phyloP scores from a whole-genome alignment of 2,113 vertebrate genomes.

The Ceratotherium simum region DNA sequence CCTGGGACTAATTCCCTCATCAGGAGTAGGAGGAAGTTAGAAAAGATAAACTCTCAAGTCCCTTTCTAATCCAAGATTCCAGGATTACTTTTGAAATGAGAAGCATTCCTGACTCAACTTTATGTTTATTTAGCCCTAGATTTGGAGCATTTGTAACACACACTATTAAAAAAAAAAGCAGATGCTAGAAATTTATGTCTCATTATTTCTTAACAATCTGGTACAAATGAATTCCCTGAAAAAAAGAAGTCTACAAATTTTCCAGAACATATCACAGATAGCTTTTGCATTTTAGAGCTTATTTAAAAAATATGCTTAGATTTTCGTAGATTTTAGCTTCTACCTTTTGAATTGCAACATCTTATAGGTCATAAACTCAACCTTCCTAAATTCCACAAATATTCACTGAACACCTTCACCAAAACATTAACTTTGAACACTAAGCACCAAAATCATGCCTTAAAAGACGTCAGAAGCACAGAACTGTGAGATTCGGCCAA shows the following conservation, averaged over 20 bases:
- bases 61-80: neutral
- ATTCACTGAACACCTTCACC: neutral
- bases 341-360: slow-evolving; percentile 27
- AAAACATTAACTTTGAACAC: neutral
- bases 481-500: neutral
- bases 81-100: slow-evolving; percentile 11
- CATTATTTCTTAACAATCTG: slow-evolving; percentile 28
- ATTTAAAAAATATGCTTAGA: slow-evolving; percentile 5
- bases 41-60: neutral
- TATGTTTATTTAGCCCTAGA: neutral
- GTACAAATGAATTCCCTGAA: neutral
- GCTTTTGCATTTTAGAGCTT: neutral
- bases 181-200: neutral
- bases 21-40: neutral
- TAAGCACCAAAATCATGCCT: neutral
- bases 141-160: neutral
- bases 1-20: neutral
- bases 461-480: neutral
- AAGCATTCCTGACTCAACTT: neutral
- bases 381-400: neutral
- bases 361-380: neutral
- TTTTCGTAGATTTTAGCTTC: slow-evolving; percentile 11
- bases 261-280: slow-evolving; percentile 13
- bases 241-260: slow-evolving; percentile 33
- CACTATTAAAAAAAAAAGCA: neutral